Evolutionary conservation across 92 coral and sea anemone genomes (phyloP).

Genomic region (Epizoanthus illoricatus): DNA sequence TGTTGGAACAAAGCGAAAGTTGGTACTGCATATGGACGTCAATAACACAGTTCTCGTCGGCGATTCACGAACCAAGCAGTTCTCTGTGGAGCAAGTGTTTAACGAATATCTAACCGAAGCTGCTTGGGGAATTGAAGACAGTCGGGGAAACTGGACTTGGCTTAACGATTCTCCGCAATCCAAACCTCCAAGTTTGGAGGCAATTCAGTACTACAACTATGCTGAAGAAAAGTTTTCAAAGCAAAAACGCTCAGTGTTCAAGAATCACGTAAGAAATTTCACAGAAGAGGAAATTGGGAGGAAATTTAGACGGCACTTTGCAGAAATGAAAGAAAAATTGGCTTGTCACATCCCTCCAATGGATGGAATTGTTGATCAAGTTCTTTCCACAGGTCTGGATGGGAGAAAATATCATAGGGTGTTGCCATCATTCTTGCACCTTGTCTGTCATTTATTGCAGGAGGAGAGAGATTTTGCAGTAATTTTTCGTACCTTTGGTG

Average conservation of each 20-base stretch:
- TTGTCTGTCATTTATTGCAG: conserved; percentile 46
- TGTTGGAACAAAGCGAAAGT: conserved; percentile 40
- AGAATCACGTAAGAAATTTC: conserved; percentile 60
- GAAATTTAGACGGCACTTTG: conserved; percentile 54
- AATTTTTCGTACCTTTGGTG: conserved; percentile 80
- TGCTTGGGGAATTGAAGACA: conserved; percentile 65
- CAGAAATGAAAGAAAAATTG: conserved; percentile 59
- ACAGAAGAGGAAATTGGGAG: conserved; percentile 58
- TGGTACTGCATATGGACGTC: conserved; percentile 81
- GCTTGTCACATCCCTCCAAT: conserved; percentile 26
- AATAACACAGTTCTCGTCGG: conserved; percentile 83
- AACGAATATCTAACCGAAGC: conserved; percentile 74
- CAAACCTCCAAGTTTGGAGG: conserved; percentile 43
- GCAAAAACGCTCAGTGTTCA: conserved; percentile 55
- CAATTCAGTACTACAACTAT: conserved; percentile 62
- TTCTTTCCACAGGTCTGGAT: conserved; percentile 50
- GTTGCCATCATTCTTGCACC: conserved; percentile 70
- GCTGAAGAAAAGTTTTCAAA: conserved; percentile 62
- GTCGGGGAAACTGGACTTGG: conserved; percentile 56
- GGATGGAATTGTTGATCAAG: conserved; percentile 21
- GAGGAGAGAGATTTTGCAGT: conserved; percentile 61
- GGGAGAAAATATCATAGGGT: conserved; percentile 56
- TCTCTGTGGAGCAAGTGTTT: conserved; percentile 61
- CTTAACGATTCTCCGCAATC: conserved; percentile 40
- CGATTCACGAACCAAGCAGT: conserved; percentile 70